Conservation (phyloP, 2,888 invertebrate species). For the Trichopria drosophilae region DNA sequence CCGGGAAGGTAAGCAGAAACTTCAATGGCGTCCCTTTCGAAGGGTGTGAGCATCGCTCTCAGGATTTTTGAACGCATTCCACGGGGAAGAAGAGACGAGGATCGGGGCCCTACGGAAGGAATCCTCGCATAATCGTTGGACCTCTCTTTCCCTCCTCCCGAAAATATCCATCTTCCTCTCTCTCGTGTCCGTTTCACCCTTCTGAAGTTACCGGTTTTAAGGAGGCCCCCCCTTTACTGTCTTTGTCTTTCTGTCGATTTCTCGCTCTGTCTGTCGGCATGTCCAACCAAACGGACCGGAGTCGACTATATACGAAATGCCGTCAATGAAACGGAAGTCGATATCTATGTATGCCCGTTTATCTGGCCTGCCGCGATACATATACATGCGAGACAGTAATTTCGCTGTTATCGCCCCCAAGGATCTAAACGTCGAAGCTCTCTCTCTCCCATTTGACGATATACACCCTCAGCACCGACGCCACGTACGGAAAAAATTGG, state of each 20-base stretch:
- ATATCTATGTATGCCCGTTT: slow-evolving; percentile 26
- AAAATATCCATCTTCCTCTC: slow-evolving; percentile 18
- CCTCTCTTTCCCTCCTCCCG: slow-evolving; percentile 18
- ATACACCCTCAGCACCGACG: too few species aligned
- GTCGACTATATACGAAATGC: too few species aligned
- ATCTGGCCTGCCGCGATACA: slow-evolving; percentile 30
- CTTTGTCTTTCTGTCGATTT: too few species aligned
- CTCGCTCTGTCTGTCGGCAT: background rate
- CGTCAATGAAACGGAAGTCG: slow-evolving; percentile 28
- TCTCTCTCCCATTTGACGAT: too few species aligned
- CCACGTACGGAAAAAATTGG: too few species aligned
- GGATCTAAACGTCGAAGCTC: too few species aligned
- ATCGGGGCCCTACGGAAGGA: slow-evolving; percentile 34
- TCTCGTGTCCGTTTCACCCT: slow-evolving; percentile 6
- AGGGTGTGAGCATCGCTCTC: slow-evolving; percentile 28
- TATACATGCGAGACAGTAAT: too few species aligned
- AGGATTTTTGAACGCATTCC: slow-evolving; percentile 32
- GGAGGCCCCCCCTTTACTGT: too few species aligned
- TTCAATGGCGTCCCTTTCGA: slow-evolving; percentile 26
- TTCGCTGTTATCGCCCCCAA: too few species aligned
- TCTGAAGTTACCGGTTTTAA: slow-evolving; percentile 35
- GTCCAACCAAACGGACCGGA: background rate
- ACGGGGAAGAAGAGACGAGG: slow-evolving; percentile 29
- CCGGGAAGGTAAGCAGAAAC: background rate
- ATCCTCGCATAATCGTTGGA: too few species aligned